phyloP scores from a whole-genome alignment of 2,888 invertebrate genomes.

The Drosophila putrida region DNA sequence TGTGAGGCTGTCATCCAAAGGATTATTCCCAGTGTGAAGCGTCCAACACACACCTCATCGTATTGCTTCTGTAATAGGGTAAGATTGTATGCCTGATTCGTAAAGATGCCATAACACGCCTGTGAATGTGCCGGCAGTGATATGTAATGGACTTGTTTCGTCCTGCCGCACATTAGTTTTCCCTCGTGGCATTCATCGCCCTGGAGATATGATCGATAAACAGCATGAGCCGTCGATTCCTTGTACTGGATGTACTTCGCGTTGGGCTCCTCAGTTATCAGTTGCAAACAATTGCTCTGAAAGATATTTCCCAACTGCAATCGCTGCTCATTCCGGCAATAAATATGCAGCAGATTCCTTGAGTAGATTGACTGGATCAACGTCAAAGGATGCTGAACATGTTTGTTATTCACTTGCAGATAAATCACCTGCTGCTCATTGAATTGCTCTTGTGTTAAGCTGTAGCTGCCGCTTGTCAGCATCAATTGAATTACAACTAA shows the following conservation, averaged over 20 bases:
- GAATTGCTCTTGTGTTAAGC: background rate
- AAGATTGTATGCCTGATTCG: slow-evolving; percentile 39
- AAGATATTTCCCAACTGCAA: slow-evolving; percentile 36
- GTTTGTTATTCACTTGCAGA: slow-evolving; percentile 11
- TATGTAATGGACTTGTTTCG: slow-evolving; percentile 22
- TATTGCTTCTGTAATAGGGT: slow-evolving; percentile 19
- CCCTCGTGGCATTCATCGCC: slow-evolving; percentile 24
- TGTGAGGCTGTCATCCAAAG: slow-evolving; percentile 20
- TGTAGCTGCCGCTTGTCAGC: background rate
- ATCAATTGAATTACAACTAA: slow-evolving; percentile 4
- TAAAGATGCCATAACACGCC: slow-evolving; percentile 60
- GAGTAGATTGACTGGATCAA: slow-evolving; percentile 25
- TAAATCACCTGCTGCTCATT: slow-evolving; percentile 13
- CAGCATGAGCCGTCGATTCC: slow-evolving; percentile 17
- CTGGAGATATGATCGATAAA: slow-evolving; percentile 10
- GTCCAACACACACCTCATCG: slow-evolving; percentile 29
- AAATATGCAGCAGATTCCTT: slow-evolving; percentile 35
- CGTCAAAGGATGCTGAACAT: slow-evolving; percentile 3
- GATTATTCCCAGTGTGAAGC: slow-evolving; percentile 27
- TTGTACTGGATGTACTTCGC: slow-evolving; percentile 44
- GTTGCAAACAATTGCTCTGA: slow-evolving; percentile 32
- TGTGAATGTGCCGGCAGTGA: slow-evolving; percentile 27
- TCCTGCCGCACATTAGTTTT: slow-evolving; percentile 7
- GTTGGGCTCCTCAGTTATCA: slow-evolving; percentile 5
- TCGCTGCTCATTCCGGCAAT: slow-evolving; percentile 31